These are phyloP conservation scores for Pseudochromis fuscus DNA, from an alignment of 2,797 vertebrate species.

Conservation along the genomic window DNA sequence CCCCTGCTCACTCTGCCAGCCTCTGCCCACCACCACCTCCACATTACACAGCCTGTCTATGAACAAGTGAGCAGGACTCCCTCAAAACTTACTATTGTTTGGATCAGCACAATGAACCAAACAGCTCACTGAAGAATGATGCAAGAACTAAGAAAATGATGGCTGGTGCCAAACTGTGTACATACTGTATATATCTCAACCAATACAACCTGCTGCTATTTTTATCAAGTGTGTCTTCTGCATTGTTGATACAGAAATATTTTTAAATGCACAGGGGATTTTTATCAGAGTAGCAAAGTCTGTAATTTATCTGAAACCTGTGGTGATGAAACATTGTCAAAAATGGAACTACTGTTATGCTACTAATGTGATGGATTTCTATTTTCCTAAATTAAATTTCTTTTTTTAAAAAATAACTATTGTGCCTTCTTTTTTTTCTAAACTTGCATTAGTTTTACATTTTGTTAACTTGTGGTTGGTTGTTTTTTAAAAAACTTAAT, in stretches of 20 bases:
- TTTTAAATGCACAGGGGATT: constrained; percentile 64
- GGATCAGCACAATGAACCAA: constrained; percentile 25
- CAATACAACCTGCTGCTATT: constrained; percentile 77
- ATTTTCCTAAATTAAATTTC: constrained; percentile 86
- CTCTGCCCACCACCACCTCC: constrained; percentile 79
- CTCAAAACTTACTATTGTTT: constrained; percentile 31
- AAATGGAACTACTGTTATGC: constrained; percentile 59
- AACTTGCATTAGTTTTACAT: too few species aligned
- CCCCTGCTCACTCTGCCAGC: constrained; percentile 87
- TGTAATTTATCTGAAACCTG: constrained; percentile 77
- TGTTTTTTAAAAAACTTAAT: neutral
- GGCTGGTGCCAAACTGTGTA: constrained; percentile 70
- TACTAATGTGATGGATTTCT: constrained; percentile 71
- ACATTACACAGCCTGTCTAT: constrained; percentile 82
- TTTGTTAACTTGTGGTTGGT: too few species aligned
- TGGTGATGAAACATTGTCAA: constrained; percentile 58
- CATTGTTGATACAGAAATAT: constrained; percentile 59
- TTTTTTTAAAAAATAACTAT: constrained; percentile 61
- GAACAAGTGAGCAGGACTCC: constrained; percentile 80
- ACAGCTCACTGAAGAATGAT: constrained; percentile 33
- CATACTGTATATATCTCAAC: constrained; percentile 73
- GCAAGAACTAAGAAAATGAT: constrained; percentile 37
- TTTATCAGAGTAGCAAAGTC: constrained; percentile 63
- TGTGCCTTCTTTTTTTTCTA: constrained; percentile 40
- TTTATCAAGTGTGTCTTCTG: constrained; percentile 52